Evolutionary conservation across 1,140 invertebrate species (phyloP), one percentile per base, ranked within the genome.

Genomic region (Zaprionus lachaisei): DNA sequence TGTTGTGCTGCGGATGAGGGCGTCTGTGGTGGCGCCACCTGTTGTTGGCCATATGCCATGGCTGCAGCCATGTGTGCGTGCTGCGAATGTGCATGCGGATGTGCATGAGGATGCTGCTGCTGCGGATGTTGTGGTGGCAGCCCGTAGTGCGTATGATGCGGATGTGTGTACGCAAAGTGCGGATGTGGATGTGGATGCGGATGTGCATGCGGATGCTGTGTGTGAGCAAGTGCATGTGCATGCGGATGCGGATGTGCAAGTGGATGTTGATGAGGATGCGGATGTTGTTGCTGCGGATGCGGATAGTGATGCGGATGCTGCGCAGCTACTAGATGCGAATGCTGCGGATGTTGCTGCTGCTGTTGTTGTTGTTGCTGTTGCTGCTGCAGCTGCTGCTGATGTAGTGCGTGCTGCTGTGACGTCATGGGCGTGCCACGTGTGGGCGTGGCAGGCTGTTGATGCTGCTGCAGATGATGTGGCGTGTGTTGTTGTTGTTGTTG

Each of bases 21-120:
- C 49, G 51, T 24, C 20, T 66, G 47, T 51, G 81, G 38, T 55
- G 81, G 79, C 64, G 79, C 67, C 68, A 85, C 62, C 61, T 68
- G 74, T 77, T 69, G 85, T 77, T 69, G 85, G 65, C 78, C 74
- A 57, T 82, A 85, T n/a, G 79, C 79, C 81, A 90, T 76, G 15
- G 85, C 85, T 28, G 85, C 79, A 28, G 82, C 85, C 79, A 91
- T 80, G 63, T 85, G 85, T 6, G 72, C 70, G 57, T 84, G 83
- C 34, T 84, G 83, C 34, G 79, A 65, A 81, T 90, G 81, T 1
- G 72, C 54, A 49, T 81, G 81, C 9, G 66, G 62, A 70, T 85
- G 83, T 5, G 75, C 24, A 71, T 80, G 83, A 5, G 76, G 61
- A 41, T 84, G 81, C 17, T 71, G 71, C 17, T 76, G 72, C 41